Percentiles rank a stretch among this genome's conserved stretches.
phyloP scores from a whole-genome alignment of 2,113 vertebrate species.

The Epinephelus fuscoguttatus region DNA sequence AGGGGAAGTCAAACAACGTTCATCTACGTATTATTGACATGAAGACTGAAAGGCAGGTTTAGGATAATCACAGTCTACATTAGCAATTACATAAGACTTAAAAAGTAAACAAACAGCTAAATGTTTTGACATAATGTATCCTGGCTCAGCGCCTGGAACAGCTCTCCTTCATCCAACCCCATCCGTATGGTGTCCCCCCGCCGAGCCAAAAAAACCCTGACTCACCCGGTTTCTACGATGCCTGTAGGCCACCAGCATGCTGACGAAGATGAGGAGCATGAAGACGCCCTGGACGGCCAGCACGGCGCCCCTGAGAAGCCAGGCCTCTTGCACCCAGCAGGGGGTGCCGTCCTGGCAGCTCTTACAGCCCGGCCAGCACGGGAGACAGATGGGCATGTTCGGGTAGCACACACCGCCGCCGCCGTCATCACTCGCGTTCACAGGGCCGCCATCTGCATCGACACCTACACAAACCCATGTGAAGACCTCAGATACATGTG shows the following conservation, averaged over 20 bases:
- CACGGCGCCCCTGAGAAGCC: slow-evolving; percentile 82
- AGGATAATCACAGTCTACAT: background rate
- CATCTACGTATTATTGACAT: too few species aligned
- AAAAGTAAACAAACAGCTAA: background rate
- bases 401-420: slow-evolving; percentile 66
- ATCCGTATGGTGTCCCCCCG: background rate
- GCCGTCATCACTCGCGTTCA: slow-evolving; percentile 49
- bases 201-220: background rate
- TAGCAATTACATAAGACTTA: background rate
- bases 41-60: too few species aligned
- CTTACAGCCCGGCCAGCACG: slow-evolving; percentile 89
- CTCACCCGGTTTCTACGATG: slow-evolving; percentile 90
- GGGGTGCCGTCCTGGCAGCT: slow-evolving; percentile 88
- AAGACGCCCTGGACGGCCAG: slow-evolving; percentile 90
- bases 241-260: slow-evolving; percentile 92
- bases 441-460: slow-evolving; percentile 59
- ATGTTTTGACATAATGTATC: background rate
- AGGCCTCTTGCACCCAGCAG: slow-evolving; percentile 90
- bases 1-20: too few species aligned
- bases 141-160: background rate
- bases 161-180: background rate
- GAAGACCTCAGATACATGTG: background rate
- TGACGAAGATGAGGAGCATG: slow-evolving; percentile 92
- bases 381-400: slow-evolving; percentile 85
- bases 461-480: slow-evolving; percentile 31